Conservation (phyloP, 2,888 invertebrate genomes). For the Pyrochroa serraticornis region DNA sequence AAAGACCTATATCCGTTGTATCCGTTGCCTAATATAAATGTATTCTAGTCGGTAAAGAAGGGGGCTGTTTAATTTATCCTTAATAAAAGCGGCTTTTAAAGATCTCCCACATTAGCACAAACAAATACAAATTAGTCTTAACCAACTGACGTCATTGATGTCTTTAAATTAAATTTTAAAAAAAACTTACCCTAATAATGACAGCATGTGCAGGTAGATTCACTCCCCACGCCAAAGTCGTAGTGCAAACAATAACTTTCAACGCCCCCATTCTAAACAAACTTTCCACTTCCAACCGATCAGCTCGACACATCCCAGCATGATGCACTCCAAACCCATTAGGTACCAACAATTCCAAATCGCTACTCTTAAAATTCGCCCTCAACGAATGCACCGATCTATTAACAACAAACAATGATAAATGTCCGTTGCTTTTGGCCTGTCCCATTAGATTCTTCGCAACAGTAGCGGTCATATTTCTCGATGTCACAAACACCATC, state of each 20-base stretch:
- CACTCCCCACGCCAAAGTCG: constrained; percentile 99
- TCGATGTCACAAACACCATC: constrained; percentile 98
- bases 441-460: constrained; percentile 84
- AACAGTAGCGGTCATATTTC: constrained; percentile 92
- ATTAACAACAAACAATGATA: constrained; percentile 72
- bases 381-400: constrained; percentile 73
- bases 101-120: no score
- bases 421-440: constrained; percentile 76
- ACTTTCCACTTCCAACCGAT: constrained; percentile 67
- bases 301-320: constrained; percentile 76
- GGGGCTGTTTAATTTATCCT: no score
- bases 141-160: no score
- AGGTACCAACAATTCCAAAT: constrained; percentile 81
- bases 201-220: constrained; percentile 99
- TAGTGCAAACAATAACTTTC: constrained; percentile 92
- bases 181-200: constrained; percentile 83
- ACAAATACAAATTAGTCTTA: no score
- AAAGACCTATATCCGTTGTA: no score
- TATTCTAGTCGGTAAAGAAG: no score
- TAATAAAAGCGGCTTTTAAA: no score
- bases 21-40: no score
- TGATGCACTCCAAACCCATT: constrained; percentile 95
- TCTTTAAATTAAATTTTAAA: no score
- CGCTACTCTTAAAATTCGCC: constrained; percentile 78
- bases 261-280: constrained; percentile 88